Percentiles rank a stretch among this genome's conserved stretches.
Conservation (phyloP, 2,888 invertebrate species). For the Podotricha telesiphe region DNA sequence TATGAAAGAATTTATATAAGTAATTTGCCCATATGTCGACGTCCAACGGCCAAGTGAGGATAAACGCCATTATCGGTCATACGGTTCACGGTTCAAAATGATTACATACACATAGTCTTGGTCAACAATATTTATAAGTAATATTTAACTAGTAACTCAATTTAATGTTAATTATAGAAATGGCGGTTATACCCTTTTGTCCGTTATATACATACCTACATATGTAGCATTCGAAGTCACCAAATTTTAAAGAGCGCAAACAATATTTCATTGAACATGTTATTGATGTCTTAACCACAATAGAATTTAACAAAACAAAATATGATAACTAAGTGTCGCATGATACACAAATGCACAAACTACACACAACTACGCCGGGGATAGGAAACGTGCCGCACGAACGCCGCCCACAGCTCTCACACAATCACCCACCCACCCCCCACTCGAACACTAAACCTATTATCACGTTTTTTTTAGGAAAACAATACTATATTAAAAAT, state of each 20-base stretch:
- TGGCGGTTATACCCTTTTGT: conserved; percentile 9
- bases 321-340: conserved; percentile 47
- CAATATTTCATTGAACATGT: conserved; percentile 24
- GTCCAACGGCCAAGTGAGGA: background rate
- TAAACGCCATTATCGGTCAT: conserved; percentile 4
- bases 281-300: conserved; percentile 42
- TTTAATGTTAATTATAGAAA: background rate
- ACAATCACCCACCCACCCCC: conserved; percentile 58
- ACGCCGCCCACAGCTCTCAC: conserved; percentile 69
- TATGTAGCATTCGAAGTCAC: conserved; percentile 18
- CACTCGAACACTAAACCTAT: conserved; percentile 78
- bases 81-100: background rate
- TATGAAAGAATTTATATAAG: conserved; percentile 3
- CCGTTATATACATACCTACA: background rate
- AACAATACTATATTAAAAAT: conserved; percentile 73
- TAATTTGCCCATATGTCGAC: background rate
- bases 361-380: conserved; percentile 65
- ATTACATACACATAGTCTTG: background rate
- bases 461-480: conserved; percentile 80
- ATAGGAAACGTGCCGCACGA: conserved; percentile 77
- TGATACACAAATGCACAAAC: conserved; percentile 53
- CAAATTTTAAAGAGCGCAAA: conserved; percentile 28
- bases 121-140: background rate
- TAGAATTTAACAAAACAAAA: conserved; percentile 57
- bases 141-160: background rate